A percentile compares a stretch with the other conserved stretches of the same genome.
Evolutionary conservation across 2,797 vertebrate species (phyloP).

Genomic region (Poeciliopsis infans): DNA sequence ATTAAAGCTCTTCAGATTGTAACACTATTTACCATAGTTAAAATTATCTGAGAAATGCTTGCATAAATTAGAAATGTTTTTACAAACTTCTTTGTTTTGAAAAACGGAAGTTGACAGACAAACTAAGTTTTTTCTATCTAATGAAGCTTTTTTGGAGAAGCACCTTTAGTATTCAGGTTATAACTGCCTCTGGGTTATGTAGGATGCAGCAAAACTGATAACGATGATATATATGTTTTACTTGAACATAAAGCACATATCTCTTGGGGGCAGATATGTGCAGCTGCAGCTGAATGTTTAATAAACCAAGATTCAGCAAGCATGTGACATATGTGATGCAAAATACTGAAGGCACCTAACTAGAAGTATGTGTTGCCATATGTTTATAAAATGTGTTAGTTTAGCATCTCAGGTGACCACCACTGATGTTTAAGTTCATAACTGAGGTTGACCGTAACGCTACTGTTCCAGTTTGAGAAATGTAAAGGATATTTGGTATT

Average conservation of each 20-base stretch:
- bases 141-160: not conserved
- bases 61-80: not conserved
- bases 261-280: not conserved
- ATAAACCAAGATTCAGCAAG: constrained; percentile 1
- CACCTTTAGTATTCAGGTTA: not conserved
- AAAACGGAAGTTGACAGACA: not conserved
- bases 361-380: constrained; percentile 3
- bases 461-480: not conserved
- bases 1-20: not conserved
- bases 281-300: constrained; percentile 4
- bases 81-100: not conserved
- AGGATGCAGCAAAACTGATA: not conserved
- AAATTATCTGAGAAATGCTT: not conserved
- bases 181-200: too few species aligned
- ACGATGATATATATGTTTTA: not conserved
- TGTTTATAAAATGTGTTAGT: not conserved
- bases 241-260: not conserved
- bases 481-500: not conserved
- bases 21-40: not conserved
- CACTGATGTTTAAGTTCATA: not conserved
- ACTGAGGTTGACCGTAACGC: not conserved
- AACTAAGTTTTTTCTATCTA: not conserved
- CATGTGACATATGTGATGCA: not conserved
- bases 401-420: not conserved
- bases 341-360: not conserved